Evolutionary conservation across 2,113 vertebrate genomes (phyloP), one percentile per base, ranked within the genome.

Genomic region (Nannobrachium achirus): DNA sequence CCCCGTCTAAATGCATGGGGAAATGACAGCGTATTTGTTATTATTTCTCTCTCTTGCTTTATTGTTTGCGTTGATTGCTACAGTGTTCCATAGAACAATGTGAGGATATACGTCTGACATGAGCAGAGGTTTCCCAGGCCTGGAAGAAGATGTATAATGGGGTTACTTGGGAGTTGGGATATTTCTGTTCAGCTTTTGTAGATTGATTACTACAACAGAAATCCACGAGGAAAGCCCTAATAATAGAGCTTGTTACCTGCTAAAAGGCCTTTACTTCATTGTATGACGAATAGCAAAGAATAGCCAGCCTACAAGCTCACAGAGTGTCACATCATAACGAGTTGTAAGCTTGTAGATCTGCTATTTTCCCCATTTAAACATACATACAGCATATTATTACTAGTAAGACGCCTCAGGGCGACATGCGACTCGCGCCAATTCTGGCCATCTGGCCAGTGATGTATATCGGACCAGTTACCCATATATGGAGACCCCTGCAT

Each of bases 41-140:
- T 57, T 77, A 75, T 78, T 74, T 83, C 65, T 71, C 52, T 69
- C 48, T 78, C 16, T 53, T n/a, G 57, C 61, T 82, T 85, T 82
- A 74, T 79, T 88, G 86, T 85, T 88, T 77, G 75, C 58, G 0
- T 56, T 63, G 71, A 79, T 76, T 70, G 72, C 75, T 1, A 56
- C 45, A 81, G 57, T 61, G 62, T 20, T 67, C 38, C 59, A 40
- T 7, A 53, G 84, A 86, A 91, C 89, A 91, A 89, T 89, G 85
- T 53, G 75, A 89, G 86, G 85, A 89, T 91, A 82, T 81, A 68
- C 38, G 38, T 65, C 76, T 62, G 42, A 60, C 69, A 73, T 80
- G 69, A 60, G 48, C 44, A 8, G 58, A 59, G 69, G 51, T 74
- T 86, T 84, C 75, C 67, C 76, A 71, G 45, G 69, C 62, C 41